Base-by-base conservation (phyloP, 2,888 invertebrate species). In the Odontomyia ornata region DNA sequence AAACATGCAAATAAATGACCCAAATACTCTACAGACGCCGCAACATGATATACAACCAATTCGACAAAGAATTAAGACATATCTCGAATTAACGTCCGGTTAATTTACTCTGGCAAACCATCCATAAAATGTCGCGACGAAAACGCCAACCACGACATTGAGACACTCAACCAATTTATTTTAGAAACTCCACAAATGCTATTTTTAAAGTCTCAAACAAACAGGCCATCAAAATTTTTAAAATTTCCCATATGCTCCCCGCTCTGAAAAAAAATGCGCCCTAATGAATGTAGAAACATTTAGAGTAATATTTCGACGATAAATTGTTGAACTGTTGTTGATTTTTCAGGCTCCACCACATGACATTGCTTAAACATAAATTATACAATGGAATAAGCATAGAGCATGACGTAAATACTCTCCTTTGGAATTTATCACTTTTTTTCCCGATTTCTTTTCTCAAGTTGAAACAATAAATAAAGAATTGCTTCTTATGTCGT, bases 111-210 rank as follows among this genome's bases (percentile, higher is more conserved):
- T 5, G 36, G 13, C 2, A 28, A 62, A 11, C 4, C 28, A 62
- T n/a, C 27, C 25, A 27, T 25, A 62, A 27, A 25, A 62, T 57
- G 52, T 60, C 52, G 62, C 62, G 28, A 62, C 36, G 9, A 36
- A 36, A 36, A 36, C 36, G 36, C 36, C 36, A 36, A 36, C 36
- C 36, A 9, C 62, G 62, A 62, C 62, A 62, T 62, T 62, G 62
- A 62, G 62, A 28, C 62, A n/a, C 27, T 60, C 23, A 62, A 62
- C 13, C 9, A 62, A 57, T n/a, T 57, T 57, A 15, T 52, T 60
- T 60, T 21, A 25, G 15, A 27, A 13, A 25, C 4, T 27, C 62
- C 9, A 3, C 23, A 4, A n/a, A n/a, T 25, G 1, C 23, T 62
- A 62, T 62, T 62, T 62, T 62, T 62, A 62, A 27, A 9, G 9